A percentile compares a stretch with the other conserved stretches of the same genome.
phyloP scores from a whole-genome alignment of 2,888 invertebrate genomes.

The Metacarcinus magister region DNA sequence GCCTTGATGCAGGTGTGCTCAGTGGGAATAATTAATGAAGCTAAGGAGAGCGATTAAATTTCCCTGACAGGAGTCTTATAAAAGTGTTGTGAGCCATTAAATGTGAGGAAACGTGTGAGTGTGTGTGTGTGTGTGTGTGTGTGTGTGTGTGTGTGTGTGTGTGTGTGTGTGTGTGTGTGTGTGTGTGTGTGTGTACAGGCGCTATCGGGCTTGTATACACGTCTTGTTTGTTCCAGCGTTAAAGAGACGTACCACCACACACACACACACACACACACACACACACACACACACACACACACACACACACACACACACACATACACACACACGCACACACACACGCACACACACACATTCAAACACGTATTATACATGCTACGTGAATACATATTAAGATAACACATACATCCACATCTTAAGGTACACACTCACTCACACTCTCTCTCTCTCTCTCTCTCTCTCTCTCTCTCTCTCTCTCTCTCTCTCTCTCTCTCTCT shows the following conservation, averaged over 20 bases:
- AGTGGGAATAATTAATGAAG: not conserved
- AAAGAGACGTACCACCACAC: not conserved
- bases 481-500: conserved; percentile 56
- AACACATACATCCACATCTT: not conserved
- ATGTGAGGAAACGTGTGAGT: not conserved
- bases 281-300: conserved; percentile 39
- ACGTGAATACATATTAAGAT: not conserved
- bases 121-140: conserved; percentile 55
- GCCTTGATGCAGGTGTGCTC: not conserved
- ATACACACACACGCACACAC: conserved; percentile 26
- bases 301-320: not conserved
- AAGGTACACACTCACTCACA: not conserved
- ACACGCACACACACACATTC: conserved; percentile 56
- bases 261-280: conserved; percentile 32
- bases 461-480: not conserved
- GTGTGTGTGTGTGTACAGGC: not conserved
- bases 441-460: conserved; percentile 39
- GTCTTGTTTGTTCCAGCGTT: not conserved
- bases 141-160: conserved; percentile 66
- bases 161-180: conserved; percentile 62
- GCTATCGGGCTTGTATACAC: no score
- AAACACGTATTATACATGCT: not conserved
- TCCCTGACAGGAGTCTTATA: not conserved
- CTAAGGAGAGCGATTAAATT: not conserved
- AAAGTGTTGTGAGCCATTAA: not conserved